Evolutionary conservation across 2,797 vertebrate genomes (phyloP).

Genomic region (Rhinatrema bivittatum): DNA sequence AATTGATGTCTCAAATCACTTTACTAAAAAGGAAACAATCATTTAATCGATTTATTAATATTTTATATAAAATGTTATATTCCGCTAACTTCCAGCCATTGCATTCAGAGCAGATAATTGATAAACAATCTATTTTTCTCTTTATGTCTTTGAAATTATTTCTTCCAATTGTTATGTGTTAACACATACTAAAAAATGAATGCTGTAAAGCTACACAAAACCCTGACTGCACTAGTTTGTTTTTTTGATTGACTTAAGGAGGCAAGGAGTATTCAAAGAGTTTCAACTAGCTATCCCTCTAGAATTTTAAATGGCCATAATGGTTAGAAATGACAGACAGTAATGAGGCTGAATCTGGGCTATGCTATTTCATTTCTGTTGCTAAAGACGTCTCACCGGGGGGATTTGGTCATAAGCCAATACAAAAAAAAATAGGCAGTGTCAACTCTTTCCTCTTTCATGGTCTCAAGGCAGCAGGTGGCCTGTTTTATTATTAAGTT

Average conservation of each 20-base stretch:
- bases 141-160: slow-evolving; percentile 35
- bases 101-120: too few species aligned
- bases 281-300: slow-evolving; percentile 33
- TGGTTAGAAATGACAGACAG: slow-evolving; percentile 40
- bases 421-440: slow-evolving; percentile 16
- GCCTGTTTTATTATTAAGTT: slow-evolving; percentile 10
- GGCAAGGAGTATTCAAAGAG: slow-evolving; percentile 40
- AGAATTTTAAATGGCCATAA: slow-evolving; percentile 44
- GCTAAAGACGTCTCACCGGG: slow-evolving; percentile 22
- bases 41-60: too few species aligned
- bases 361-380: slow-evolving; percentile 36
- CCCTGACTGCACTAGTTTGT: slow-evolving; percentile 48
- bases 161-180: slow-evolving; percentile 35
- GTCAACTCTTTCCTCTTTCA: slow-evolving; percentile 6
- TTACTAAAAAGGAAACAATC: slow-evolving; percentile 22
- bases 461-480: not conserved
- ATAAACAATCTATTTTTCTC: slow-evolving; percentile 39
- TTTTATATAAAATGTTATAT: too few species aligned
- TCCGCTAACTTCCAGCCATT: too few species aligned
- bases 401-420: slow-evolving; percentile 25
- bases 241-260: slow-evolving; percentile 49
- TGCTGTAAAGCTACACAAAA: slow-evolving; percentile 45
- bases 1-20: slow-evolving; percentile 5
- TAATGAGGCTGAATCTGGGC: slow-evolving; percentile 36
- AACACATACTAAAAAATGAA: slow-evolving; percentile 30